Conservation (phyloP, 2,888 invertebrate species). For the Zonitis immaculata region DNA sequence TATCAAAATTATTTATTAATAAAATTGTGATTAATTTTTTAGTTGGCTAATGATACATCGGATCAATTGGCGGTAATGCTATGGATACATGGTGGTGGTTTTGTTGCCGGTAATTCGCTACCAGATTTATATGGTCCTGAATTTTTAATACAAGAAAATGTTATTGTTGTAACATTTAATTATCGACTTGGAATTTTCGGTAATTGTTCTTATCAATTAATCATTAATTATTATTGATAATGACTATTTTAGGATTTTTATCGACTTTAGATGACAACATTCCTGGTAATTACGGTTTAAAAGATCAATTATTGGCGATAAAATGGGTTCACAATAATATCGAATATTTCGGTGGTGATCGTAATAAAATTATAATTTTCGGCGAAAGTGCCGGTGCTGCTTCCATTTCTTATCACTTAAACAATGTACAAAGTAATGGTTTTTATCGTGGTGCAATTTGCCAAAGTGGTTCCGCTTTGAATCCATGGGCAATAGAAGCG, state of each 20-base stretch:
- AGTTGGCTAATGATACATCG: conserved; percentile 5
- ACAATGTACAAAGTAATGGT: conserved; percentile 13
- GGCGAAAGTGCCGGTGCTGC: conserved; percentile 24
- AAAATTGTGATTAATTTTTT: conserved; percentile 4
- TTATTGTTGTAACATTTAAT: conserved; percentile 29
- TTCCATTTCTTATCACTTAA: conserved; percentile 18
- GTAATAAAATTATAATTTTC: conserved; percentile 18
- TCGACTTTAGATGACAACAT: conserved; percentile 25
- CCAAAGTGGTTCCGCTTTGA: conserved; percentile 22
- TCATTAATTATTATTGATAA: too few relatives aligned
- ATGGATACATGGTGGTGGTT: conserved; percentile 15
- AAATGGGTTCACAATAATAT: conserved; percentile 21
- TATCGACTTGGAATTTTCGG: conserved; percentile 32
- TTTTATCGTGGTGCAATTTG: conserved; percentile 22
- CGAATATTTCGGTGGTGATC: conserved; percentile 22
- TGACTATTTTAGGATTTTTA: conserved; percentile 24
- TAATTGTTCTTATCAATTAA: conserved; percentile 5
- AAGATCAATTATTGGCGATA: conserved; percentile 19
- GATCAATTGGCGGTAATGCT: conserved; percentile 15
- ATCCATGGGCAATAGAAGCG: conserved; percentile 17
- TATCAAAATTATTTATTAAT: neutral
- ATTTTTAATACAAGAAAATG: conserved; percentile 26
- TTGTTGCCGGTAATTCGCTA: conserved; percentile 2
- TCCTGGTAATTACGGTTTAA: conserved; percentile 25
- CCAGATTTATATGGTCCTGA: conserved; percentile 18